phyloP scores from a whole-genome alignment of 2,888 invertebrate genomes.

The Amiota minor region DNA sequence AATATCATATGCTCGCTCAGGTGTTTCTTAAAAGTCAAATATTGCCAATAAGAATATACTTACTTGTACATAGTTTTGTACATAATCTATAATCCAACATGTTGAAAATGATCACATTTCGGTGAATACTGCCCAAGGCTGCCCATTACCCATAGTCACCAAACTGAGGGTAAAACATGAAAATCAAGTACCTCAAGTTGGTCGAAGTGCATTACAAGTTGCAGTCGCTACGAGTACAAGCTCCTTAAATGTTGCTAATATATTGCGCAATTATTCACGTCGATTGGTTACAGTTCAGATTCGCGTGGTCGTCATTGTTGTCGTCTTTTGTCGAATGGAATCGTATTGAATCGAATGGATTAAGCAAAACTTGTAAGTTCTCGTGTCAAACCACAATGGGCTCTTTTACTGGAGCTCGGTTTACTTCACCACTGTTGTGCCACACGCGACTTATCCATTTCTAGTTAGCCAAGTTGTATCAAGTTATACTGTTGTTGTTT shows the following conservation, averaged over 20 bases:
- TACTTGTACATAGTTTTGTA: too few species aligned
- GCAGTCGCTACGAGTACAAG: not conserved
- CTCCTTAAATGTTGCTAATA: conserved; percentile 30
- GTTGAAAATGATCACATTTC: conserved; percentile 17
- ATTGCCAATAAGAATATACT: conserved; percentile 10
- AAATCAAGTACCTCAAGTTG: not conserved
- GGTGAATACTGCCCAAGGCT: conserved; percentile 26
- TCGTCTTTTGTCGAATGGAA: not conserved
- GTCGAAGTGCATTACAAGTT: not conserved
- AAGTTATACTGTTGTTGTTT: not conserved
- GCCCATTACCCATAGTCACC: not conserved
- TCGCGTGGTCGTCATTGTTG: conserved; percentile 1
- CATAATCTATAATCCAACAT: not conserved
- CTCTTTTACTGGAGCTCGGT: not conserved
- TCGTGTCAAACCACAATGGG: conserved; percentile 14
- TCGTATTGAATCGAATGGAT: conserved; percentile 1
- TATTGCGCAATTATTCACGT: conserved; percentile 27
- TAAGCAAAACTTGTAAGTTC: conserved; percentile 4
- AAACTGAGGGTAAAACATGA: conserved; percentile 1
- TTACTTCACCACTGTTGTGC: not conserved
- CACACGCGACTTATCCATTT: not conserved
- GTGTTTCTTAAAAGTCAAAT: conserved; percentile 23
- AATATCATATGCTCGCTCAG: conserved; percentile 28
- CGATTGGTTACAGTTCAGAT: conserved; percentile 5
- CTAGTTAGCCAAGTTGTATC: too few species aligned